phyloP scores from a whole-genome alignment of 2,888 invertebrate genomes.

The Leptopilina syphax region DNA sequence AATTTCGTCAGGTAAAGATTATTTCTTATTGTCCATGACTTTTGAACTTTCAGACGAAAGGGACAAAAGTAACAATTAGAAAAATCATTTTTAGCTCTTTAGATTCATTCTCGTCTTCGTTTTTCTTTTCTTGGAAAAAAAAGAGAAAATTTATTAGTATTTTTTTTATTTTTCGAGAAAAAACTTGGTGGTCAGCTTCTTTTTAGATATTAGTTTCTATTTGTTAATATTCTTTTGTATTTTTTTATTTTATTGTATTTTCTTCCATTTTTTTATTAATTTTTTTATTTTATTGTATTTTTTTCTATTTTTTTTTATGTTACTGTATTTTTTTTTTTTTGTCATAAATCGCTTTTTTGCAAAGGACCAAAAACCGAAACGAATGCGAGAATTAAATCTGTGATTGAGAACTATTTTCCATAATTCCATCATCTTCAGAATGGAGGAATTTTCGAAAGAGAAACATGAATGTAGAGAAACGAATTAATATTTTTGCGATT shows the following conservation, averaged over 20 bases:
- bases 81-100: not conserved
- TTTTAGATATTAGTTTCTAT: not conserved
- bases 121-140: not conserved
- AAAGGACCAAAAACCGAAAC: constrained; percentile 32
- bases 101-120: constrained; percentile 12
- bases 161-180: not conserved
- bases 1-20: constrained; percentile 21
- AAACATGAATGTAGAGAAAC: constrained; percentile 27
- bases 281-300: not conserved
- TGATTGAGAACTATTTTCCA: not conserved
- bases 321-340: too few relatives aligned
- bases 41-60: not conserved
- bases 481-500: constrained; percentile 27
- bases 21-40: not conserved
- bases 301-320: too few relatives aligned
- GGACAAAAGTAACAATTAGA: not conserved
- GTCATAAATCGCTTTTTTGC: not conserved
- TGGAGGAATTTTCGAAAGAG: not conserved
- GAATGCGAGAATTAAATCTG: constrained; percentile 6
- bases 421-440: not conserved
- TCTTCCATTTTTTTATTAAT: too few relatives aligned
- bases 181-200: not conserved
- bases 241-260: too few relatives aligned
- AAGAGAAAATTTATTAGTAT: too few relatives aligned
- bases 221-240: too few relatives aligned